phyloP scores from a whole-genome alignment of 2,888 invertebrate species.

The Pseudolycoriella hygida region DNA sequence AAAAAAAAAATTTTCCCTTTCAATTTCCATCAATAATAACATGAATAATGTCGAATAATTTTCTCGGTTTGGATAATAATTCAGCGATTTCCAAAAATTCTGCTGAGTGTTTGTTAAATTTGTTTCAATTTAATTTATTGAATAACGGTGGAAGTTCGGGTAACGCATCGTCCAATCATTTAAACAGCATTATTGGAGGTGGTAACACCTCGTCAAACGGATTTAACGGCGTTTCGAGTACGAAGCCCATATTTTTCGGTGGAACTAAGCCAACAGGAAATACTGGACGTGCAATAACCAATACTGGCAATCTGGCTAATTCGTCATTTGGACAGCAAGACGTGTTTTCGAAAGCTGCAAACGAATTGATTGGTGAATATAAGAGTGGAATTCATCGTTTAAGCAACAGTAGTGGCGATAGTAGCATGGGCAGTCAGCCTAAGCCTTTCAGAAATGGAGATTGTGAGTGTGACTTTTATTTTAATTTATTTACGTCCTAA shows the following conservation, averaged over 20 bases:
- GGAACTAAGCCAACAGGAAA: not conserved
- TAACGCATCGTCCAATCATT: not conserved
- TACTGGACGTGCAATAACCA: conserved; percentile 6
- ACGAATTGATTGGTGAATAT: not conserved
- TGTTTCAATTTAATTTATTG: conserved; percentile 6
- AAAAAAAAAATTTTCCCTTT: not conserved
- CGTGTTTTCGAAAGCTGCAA: not conserved
- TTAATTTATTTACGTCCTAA: no score
- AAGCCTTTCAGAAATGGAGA: not conserved
- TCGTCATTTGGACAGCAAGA: not conserved
- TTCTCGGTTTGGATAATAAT: conserved; percentile 4
- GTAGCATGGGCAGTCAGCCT: conserved; percentile 25
- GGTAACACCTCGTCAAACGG: not conserved
- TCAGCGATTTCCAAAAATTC: conserved; percentile 5
- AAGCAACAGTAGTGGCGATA: not conserved
- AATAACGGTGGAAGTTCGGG: not conserved
- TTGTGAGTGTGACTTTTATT: not conserved
- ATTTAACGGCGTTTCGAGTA: not conserved
- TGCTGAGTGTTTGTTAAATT: conserved; percentile 4
- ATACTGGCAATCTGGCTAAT: conserved; percentile 5
- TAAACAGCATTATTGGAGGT: no score
- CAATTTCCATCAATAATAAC: not conserved
- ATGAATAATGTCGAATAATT: conserved; percentile 7
- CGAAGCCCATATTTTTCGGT: not conserved
- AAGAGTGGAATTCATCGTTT: not conserved